Evolutionary conservation across 2,888 invertebrate genomes (phyloP).

Genomic region (Ctenicera cuprea): DNA sequence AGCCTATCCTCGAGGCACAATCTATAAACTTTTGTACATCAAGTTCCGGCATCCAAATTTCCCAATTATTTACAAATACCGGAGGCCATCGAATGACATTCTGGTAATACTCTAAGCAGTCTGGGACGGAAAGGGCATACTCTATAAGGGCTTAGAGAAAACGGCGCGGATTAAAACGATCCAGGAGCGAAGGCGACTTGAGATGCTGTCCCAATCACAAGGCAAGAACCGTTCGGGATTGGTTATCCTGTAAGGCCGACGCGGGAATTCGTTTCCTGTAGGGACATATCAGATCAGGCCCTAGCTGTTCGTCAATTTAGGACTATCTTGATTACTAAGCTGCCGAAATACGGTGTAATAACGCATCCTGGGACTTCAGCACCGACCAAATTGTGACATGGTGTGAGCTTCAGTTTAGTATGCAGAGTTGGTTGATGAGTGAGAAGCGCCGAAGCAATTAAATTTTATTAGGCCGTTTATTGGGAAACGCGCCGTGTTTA

Average conservation of each 20-base stretch:
- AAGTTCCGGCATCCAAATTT: slow-evolving; percentile 22
- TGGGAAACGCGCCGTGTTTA: slow-evolving; percentile 2
- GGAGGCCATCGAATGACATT: slow-evolving; percentile 12
- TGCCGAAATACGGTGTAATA: slow-evolving; percentile 19
- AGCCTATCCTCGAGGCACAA: not conserved
- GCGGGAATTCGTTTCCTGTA: slow-evolving; percentile 47
- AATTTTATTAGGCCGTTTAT: slow-evolving; percentile 28
- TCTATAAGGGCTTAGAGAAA: slow-evolving; percentile 29
- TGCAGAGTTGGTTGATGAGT: slow-evolving; percentile 9
- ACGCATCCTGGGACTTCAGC: slow-evolving; percentile 2
- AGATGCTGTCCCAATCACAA: slow-evolving; percentile 48
- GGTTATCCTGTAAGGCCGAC: slow-evolving; percentile 48
- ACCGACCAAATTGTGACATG: slow-evolving; percentile 1
- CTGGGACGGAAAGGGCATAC: slow-evolving; percentile 23
- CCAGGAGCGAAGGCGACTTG: slow-evolving; percentile 26
- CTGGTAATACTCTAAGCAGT: slow-evolving; percentile 17
- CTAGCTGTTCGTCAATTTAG: slow-evolving; percentile 52
- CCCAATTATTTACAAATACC: slow-evolving; percentile 19
- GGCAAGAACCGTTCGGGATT: slow-evolving; percentile 51
- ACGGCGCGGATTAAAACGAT: slow-evolving; percentile 24
- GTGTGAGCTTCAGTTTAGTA: slow-evolving; percentile 6
- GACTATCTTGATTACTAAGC: slow-evolving; percentile 47
- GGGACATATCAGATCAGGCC: slow-evolving; percentile 52
- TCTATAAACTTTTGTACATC: slow-evolving; percentile 8
- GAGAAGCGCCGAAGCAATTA: slow-evolving; percentile 11